Evolutionary conservation across 2,888 invertebrate species (phyloP).

Genomic region (Agrochola litura): DNA sequence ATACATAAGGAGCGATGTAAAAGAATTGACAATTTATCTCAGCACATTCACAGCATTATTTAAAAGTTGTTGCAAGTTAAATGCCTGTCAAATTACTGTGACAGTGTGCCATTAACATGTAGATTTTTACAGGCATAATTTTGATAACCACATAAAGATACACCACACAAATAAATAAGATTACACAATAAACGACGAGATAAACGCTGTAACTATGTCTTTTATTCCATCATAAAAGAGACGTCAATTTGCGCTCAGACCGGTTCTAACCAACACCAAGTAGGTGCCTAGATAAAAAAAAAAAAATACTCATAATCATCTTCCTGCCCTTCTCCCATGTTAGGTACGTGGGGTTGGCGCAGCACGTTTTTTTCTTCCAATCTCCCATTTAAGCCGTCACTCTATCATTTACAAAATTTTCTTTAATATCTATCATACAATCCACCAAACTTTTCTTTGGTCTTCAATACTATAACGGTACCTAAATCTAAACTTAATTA

Average conservation of each 20-base stretch:
- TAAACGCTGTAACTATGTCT: neutral
- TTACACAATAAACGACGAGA: constrained; percentile 26
- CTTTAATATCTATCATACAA: neutral
- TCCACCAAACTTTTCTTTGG: neutral
- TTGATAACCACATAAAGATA: constrained; percentile 25
- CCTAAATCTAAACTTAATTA: neutral
- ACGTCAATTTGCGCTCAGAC: constrained; percentile 23
- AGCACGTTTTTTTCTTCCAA: neutral
- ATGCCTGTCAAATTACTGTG: neutral
- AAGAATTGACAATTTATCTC: neutral
- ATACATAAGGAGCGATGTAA: neutral
- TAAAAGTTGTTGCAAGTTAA: neutral
- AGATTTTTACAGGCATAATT: constrained; percentile 4
- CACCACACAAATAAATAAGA: constrained; percentile 10
- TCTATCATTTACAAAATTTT: neutral
- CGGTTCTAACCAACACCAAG: neutral
- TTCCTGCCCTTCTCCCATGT: neutral
- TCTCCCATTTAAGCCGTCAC: neutral
- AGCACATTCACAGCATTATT: neutral
- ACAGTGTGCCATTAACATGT: neutral
- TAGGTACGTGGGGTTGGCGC: too few species aligned
- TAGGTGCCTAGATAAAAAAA: neutral
- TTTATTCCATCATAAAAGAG: constrained; percentile 20
- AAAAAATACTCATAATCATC: too few species aligned
- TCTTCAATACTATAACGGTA: neutral